phyloP scores from a whole-genome alignment of 2,888 invertebrate genomes.

The Liodrosophila aerea region DNA sequence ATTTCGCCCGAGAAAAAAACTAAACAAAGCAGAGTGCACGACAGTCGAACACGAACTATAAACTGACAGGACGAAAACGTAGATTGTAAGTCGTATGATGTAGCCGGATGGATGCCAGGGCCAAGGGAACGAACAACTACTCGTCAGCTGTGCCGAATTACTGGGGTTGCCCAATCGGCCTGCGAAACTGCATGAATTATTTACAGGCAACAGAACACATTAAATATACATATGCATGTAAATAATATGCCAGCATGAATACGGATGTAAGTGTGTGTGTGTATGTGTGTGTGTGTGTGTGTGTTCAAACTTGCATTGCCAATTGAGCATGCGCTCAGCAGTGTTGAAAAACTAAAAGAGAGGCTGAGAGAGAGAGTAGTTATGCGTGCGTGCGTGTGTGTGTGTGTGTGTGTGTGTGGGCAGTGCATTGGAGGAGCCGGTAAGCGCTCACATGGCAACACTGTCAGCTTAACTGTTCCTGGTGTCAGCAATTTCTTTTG shows the following conservation, averaged over 20 bases:
- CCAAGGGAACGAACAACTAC: conserved; percentile 17
- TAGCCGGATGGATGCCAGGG: conserved; percentile 14
- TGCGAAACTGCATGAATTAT: conserved; percentile 45
- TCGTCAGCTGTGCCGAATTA: conserved; percentile 46
- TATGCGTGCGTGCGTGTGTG: not conserved
- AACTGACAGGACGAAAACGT: conserved; percentile 54
- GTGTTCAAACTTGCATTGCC: conserved; percentile 33
- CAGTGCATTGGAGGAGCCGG: conserved; percentile 30
- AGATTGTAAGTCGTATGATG: conserved; percentile 30
- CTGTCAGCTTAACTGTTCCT: conserved; percentile 24
- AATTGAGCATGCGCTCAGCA: conserved; percentile 34
- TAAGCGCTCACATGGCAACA: conserved; percentile 35
- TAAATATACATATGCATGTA: conserved; percentile 27
- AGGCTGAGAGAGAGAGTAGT: not conserved
- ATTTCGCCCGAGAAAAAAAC: conserved; percentile 2
- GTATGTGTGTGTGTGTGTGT: conserved; percentile 4
- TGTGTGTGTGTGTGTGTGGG: not conserved
- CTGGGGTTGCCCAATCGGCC: conserved; percentile 52
- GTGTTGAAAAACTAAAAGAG: not conserved
- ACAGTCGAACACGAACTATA: conserved; percentile 53
- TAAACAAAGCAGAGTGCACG: conserved; percentile 26
- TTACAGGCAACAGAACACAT: conserved; percentile 44
- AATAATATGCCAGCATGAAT: too few species aligned
- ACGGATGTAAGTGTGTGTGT: conserved; percentile 1
- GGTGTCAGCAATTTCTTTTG: conserved; percentile 18